Evolutionary conservation across 2,797 vertebrate genomes (phyloP).

Genomic region (Chaunax sp.): DNA sequence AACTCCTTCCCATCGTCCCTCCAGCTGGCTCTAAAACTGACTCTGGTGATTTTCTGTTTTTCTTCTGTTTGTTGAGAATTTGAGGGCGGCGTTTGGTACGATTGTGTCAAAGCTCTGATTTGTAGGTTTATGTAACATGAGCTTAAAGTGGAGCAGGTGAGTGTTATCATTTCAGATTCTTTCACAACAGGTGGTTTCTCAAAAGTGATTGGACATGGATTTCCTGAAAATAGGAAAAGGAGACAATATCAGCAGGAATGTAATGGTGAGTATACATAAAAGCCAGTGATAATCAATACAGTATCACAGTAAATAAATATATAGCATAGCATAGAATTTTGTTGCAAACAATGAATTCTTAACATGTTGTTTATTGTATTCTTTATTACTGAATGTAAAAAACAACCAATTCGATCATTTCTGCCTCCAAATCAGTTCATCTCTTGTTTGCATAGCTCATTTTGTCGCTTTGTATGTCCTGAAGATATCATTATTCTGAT

Average conservation of each 20-base stretch:
- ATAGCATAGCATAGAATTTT: too few species aligned
- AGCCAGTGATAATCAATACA: background rate
- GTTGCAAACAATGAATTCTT: background rate
- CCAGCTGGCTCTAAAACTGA: conserved; percentile 4
- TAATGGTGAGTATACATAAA: background rate
- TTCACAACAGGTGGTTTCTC: background rate
- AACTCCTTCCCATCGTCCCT: conserved; percentile 53
- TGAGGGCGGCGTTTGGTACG: fast-evolving
- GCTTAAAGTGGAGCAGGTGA: conserved; percentile 57
- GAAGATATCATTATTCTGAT: background rate
- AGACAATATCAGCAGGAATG: background rate
- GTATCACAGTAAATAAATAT: background rate
- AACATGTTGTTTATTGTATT: too few species aligned
- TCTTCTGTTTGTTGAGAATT: fast-evolving
- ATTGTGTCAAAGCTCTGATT: background rate
- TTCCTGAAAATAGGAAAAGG: conserved; percentile 59
- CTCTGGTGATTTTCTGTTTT: fast-evolving
- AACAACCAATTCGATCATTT: background rate
- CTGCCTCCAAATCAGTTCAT: background rate
- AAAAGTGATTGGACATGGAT: conserved; percentile 70
- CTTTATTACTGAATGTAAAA: background rate
- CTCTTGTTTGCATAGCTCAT: background rate
- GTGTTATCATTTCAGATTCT: fast-evolving
- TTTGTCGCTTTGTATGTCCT: background rate
- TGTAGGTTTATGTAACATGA: conserved; percentile 5